Evolutionary conservation across 2,888 invertebrate genomes (phyloP), one percentile per base, ranked within the genome.

Genomic region (Hedya salicella): DNA sequence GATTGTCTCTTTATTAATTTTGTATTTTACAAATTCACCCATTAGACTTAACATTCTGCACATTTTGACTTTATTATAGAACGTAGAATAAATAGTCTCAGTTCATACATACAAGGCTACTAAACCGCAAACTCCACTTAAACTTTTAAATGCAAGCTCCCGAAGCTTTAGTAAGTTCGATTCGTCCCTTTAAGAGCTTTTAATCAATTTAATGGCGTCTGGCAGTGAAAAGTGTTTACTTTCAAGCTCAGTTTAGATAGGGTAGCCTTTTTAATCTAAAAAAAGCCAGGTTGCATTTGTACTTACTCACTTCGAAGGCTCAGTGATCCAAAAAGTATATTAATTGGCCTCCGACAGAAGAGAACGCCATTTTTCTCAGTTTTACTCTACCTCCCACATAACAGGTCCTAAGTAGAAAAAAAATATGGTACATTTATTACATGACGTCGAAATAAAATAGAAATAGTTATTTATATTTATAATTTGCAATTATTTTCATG

Each of bases 171-270:
- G 57, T 42, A 44, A 60, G 66, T 66, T 61, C 60, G 46, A 66
- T 66, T 61, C 59, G 64, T 44, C 60, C 40, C 19, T 44, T 36
- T 53, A 25, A 66, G 65, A 66, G 66, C 66, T 54, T 66, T 66
- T 66, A 66, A 66, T 66, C 66, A 66, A 66, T 53, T 61, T 66
- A 66, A 66, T 66, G 54, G 60, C 32, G 66, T 66, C 66, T 66
- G 66, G 40, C 66, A 32, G 61, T 61, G 66, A 61, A 65, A 65
- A 61, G 66, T 61, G 48, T 66, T 66, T 66, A 61, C 66, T 61
- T 61, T 36, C 42, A 30, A 65, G 46, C 65, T 39, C 30, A 8
- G 17, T 25, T 59, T 14, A 59, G 53, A 16, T 25, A 16, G 9
- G 25, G 5, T 39, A 52, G 59, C 25, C 46, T 65, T 11, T 39